These are phyloP conservation scores for Siniperca obscura DNA, from an alignment of 2,797 vertebrate genomes.

Conservation along the genomic window DNA sequence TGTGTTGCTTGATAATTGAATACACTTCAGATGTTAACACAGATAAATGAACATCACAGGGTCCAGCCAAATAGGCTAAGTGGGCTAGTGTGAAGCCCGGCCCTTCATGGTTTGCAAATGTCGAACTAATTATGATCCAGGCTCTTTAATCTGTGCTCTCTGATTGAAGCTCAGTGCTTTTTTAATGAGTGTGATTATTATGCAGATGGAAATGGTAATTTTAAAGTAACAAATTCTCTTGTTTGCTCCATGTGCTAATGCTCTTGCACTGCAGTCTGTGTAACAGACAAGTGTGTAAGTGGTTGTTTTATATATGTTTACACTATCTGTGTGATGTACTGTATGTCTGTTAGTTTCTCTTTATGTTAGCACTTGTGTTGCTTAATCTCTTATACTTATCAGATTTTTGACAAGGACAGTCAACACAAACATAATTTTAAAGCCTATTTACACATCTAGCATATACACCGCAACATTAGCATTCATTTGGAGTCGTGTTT, in stretches of 20 bases:
- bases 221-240: constrained; percentile 24
- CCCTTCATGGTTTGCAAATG: constrained; percentile 60
- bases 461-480: background rate
- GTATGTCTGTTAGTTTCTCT: background rate
- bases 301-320: background rate
- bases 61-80: constrained; percentile 46
- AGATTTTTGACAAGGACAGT: background rate
- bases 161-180: constrained; percentile 50
- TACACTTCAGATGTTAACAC: constrained; percentile 67
- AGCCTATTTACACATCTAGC: background rate
- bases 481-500: background rate
- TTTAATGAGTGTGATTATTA: constrained; percentile 57
- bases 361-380: background rate
- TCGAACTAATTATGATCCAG: constrained; percentile 59
- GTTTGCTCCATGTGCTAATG: constrained; percentile 51
- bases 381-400: background rate
- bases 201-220: constrained; percentile 35
- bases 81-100: constrained; percentile 56
- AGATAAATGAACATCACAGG: constrained; percentile 72
- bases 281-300: background rate
- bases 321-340: background rate
- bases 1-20: constrained; percentile 59
- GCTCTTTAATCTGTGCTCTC: constrained; percentile 63
- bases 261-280: background rate
- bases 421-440: background rate